phyloP scores from a whole-genome alignment of 2,113 vertebrate genomes.

The Entomyzon cyanotis region DNA sequence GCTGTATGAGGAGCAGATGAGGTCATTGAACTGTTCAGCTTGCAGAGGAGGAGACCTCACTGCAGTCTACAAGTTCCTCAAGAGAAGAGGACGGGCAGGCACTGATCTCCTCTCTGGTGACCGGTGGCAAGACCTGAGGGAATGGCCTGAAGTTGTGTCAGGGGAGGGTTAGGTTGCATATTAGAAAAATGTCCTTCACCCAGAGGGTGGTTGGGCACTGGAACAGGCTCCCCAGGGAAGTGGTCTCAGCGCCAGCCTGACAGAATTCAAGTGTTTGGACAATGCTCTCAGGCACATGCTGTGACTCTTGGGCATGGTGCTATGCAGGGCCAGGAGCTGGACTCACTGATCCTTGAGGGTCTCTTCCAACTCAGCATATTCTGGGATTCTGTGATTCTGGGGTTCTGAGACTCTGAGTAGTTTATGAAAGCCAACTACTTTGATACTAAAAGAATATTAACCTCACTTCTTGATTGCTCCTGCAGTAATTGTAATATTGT shows the following conservation, averaged over 20 bases:
- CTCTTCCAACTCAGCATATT: neutral
- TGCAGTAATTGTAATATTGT: neutral
- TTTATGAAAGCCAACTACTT: neutral
- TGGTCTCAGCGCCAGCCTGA: too few relatives aligned
- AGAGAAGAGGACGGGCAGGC: neutral
- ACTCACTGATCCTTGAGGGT: too few relatives aligned
- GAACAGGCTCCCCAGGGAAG: neutral
- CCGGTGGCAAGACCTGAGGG: fast-evolving
- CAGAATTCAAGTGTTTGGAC: neutral
- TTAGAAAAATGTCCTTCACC: neutral
- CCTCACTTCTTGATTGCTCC: neutral
- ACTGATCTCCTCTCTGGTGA: neutral
- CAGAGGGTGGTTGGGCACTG: neutral
- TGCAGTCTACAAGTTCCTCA: too few relatives aligned
- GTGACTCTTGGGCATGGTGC: too few relatives aligned
- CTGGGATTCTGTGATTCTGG: neutral
- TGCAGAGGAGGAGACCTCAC: neutral
- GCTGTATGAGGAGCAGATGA: fast-evolving
- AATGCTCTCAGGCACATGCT: neutral
- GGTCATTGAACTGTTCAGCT: too few relatives aligned
- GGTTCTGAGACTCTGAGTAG: neutral
- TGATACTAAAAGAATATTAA: neutral
- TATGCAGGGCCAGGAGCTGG: neutral
- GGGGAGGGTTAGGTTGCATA: neutral
- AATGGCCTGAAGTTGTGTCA: neutral